Evolutionary conservation across 2,797 vertebrate species (phyloP), one percentile per base, ranked within the genome.

Genomic region (Pelodytes ibericus): DNA sequence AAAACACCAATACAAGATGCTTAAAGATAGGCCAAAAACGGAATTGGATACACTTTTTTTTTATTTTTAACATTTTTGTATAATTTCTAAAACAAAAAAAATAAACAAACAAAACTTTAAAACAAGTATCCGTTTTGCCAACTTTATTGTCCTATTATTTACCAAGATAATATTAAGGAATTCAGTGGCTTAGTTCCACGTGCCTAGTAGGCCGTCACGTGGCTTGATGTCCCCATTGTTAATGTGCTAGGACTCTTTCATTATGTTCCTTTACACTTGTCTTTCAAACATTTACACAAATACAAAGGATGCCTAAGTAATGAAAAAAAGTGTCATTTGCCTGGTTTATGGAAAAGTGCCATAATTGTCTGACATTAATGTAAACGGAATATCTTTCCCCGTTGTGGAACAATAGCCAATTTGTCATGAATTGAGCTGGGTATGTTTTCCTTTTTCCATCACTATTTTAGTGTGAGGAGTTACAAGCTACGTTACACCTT

Each of bases 401-500:
- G 47, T 33, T 22, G n/a, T 26, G 16, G 31, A 71, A 77, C 74
- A 77, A 70, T 77, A 11, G 66, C 33, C 24, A 77, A 71, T 77
- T 77, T 77, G 74, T 71, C 69, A 71, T 67, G n/a, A 47, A 75
- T 67, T 49, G 22, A 31, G 63, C 24, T 33, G 41, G 44, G 63
- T 41, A 6, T 44, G 44, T 67, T 61, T 41, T 62, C 25, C 11
- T 39, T 15, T 67, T 61, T 41, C 53, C 25, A 5, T 39, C 8
- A 24, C 61, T 63, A 44, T 31, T 71, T 33, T 3, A 49, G 6
- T 33, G 31, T 26, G 13, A 39, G 61, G 31, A 25, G 15, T 64
- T 64, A 47, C 3, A 71, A 44, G n/a, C 63, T 71, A 64, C 18
- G 24, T 57, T 13, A 44, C 41, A 30, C n/a, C n/a, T 44, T 39